Conservation (phyloP, 2,113 vertebrate genomes). For the Athene noctua region DNA sequence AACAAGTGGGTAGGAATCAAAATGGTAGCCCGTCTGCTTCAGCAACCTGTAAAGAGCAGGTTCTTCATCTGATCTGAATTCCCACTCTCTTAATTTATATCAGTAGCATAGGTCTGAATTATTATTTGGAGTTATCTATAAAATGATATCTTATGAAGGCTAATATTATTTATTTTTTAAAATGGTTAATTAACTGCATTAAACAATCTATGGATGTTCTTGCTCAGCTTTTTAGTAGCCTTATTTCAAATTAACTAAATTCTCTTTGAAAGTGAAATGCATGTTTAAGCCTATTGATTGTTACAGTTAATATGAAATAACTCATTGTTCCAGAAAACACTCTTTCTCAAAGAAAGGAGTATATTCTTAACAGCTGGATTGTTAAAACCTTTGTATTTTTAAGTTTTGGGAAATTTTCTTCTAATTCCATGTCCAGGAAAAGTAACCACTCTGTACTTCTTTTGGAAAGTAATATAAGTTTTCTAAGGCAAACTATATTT, state of each 20-base stretch:
- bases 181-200: neutral
- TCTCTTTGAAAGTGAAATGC: neutral
- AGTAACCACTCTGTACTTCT: neutral
- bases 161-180: neutral
- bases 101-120: neutral
- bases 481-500: neutral
- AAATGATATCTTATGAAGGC: neutral
- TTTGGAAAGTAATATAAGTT: neutral
- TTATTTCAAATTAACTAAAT: neutral
- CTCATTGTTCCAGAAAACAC: neutral
- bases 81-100: neutral
- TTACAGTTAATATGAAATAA: neutral
- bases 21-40: neutral
- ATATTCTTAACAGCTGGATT: neutral
- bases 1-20: neutral
- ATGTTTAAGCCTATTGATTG: neutral
- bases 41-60: neutral
- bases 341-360: neutral
- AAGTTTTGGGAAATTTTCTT: neutral
- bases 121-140: neutral
- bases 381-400: neutral
- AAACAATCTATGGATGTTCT: neutral
- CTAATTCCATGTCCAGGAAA: neutral
- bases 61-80: neutral
- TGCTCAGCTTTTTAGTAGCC: neutral